Evolutionary conservation across 2,113 vertebrate species (phyloP).

Genomic region (Nycticorax nycticorax): DNA sequence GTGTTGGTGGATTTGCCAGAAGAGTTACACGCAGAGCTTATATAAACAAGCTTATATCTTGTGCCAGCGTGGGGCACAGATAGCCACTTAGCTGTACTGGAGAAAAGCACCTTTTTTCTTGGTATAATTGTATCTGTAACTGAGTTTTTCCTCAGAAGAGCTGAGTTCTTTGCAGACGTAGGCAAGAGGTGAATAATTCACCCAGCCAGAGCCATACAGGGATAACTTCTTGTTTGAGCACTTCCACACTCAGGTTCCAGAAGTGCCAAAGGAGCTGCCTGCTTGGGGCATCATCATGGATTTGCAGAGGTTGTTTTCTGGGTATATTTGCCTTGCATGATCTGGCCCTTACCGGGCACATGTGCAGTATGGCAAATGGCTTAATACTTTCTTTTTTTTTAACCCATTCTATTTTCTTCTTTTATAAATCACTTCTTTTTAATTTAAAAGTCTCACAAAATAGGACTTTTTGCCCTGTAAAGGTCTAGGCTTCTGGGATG

Average conservation of each 20-base stretch:
- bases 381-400: background rate
- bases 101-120: background rate
- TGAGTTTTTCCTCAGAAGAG: background rate
- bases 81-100: background rate
- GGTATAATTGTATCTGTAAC: background rate
- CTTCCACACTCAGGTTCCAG: background rate
- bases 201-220: background rate
- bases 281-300: rapidly evolving
- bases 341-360: background rate
- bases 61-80: background rate
- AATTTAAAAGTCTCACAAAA: background rate
- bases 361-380: background rate
- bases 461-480: background rate
- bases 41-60: background rate
- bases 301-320: background rate
- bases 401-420: background rate
- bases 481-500: background rate
- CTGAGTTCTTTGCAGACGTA: background rate
- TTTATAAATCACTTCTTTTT: background rate
- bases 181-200: background rate
- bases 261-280: background rate
- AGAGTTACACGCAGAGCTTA: background rate
- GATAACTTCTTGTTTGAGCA: background rate
- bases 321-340: background rate
- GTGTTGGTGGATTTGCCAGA: conserved; percentile 5